A percentile compares a stretch with the other conserved stretches of the same genome.
Conservation (phyloP, 1,140 invertebrate genomes). For the Helicoverpa zea region DNA sequence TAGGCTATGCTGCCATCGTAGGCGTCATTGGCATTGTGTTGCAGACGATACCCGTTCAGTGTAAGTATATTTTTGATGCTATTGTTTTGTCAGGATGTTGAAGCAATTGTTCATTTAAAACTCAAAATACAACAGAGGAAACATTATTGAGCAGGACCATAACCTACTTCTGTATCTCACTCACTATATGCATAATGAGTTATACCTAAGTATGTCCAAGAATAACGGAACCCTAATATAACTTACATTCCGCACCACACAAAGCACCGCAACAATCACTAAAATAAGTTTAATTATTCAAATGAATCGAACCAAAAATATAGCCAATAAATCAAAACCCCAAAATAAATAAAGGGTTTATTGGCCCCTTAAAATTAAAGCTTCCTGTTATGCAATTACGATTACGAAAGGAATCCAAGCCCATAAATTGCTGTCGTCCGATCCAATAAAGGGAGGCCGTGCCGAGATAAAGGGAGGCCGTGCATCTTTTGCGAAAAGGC, state of each 20-base stretch:
- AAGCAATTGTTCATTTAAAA: constrained; percentile 19
- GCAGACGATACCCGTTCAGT: constrained; percentile 91
- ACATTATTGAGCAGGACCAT: neutral
- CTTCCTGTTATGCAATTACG: constrained; percentile 41
- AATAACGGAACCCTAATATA: too few relatives aligned
- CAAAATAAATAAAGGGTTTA: neutral
- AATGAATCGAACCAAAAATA: neutral
- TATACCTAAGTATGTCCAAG: too few relatives aligned
- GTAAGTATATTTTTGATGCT: constrained; percentile 66
- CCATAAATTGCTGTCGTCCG: constrained; percentile 7
- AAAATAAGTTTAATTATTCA: neutral
- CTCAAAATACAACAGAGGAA: neutral
- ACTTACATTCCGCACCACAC: too few relatives aligned
- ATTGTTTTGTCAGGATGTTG: constrained; percentile 24
- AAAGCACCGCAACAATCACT: too few relatives aligned
- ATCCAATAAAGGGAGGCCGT: neutral
- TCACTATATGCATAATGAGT: too few relatives aligned
- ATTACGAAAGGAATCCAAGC: neutral
- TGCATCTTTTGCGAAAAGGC: constrained; percentile 20
- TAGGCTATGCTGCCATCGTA: constrained; percentile 90
- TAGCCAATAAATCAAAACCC: neutral
- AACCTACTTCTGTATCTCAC: neutral
- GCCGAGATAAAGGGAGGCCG: neutral
- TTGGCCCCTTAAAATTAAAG: neutral
- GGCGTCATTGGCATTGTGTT: constrained; percentile 90